Evolutionary conservation across 2,113 vertebrate species (phyloP).

Genomic region (Embiotoca jacksoni): DNA sequence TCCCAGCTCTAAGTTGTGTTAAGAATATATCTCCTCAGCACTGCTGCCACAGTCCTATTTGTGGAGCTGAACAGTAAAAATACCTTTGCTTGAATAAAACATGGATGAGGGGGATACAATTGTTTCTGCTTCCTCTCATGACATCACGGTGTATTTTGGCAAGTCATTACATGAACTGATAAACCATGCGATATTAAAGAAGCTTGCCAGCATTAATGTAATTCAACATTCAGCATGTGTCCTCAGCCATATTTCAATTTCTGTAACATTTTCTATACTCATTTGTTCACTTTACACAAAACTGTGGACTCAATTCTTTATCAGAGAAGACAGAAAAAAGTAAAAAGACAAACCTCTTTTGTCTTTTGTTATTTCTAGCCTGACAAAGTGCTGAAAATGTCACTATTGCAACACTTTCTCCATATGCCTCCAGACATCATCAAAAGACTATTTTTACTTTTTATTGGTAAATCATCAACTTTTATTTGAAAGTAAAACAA

Average conservation of each 20-base stretch:
- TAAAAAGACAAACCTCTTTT: slow-evolving; percentile 30
- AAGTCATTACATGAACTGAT: not conserved
- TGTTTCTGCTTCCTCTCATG: slow-evolving; percentile 24
- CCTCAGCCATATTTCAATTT: slow-evolving; percentile 9
- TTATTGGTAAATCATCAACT: slow-evolving; percentile 85
- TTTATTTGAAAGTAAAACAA: slow-evolving; percentile 85
- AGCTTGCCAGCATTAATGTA: slow-evolving; percentile 5
- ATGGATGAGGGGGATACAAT: slow-evolving; percentile 7
- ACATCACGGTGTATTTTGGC: slow-evolving; percentile 34
- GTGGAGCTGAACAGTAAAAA: slow-evolving; percentile 23
- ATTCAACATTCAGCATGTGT: slow-evolving; percentile 7
- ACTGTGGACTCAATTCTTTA: slow-evolving; percentile 8
- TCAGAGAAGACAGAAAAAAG: slow-evolving; percentile 26
- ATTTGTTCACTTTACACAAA: slow-evolving; percentile 23
- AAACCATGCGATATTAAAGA: slow-evolving; percentile 3
- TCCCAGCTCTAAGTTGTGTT: slow-evolving; percentile 13
- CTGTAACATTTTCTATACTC: not conserved
- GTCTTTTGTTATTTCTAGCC: slow-evolving; percentile 53
- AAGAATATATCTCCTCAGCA: slow-evolving; percentile 16
- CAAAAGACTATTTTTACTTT: slow-evolving; percentile 79
- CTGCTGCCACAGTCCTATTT: not conserved
- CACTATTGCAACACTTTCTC: slow-evolving; percentile 65
- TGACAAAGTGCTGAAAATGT: slow-evolving; percentile 65
- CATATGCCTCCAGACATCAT: slow-evolving; percentile 81
- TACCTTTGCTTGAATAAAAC: slow-evolving; percentile 35